Evolutionary conservation across 37 sponge, comb jelly and placozoan genomes (phyloP), one percentile per base, ranked within the genome.

Genomic region (Chondrosia reniformis): DNA sequence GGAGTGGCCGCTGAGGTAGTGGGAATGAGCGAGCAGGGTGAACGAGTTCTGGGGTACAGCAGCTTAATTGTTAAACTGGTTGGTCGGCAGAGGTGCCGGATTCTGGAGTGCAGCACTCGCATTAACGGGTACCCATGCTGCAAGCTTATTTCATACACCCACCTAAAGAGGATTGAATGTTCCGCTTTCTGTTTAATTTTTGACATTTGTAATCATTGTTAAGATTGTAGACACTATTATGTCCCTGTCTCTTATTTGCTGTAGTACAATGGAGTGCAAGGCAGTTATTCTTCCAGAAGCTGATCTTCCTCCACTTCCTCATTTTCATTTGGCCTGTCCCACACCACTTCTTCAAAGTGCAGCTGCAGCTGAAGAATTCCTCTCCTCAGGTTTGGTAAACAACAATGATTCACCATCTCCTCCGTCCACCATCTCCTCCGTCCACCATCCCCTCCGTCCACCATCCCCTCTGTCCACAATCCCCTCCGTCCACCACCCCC

Each of bases 1-100:
- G 93, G 89, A 5, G 88, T 88, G 49, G 85, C 85, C 25, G 93
- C 89, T 30, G 93, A 92, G 45, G 54, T 92, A 13, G 78, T 88
- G 69, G 87, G 75, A 0, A 67, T 84, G 44, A 76, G 79, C 58
- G 86, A 88, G 65, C 77, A 79, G 41, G 44, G 42, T 2, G 71
- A 59, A 10, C 27, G 19, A 3, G 24, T 54, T 27, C 55, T 43
- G 25, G 55, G 27, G 2, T 63, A 84, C 55, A 77, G 83, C 17
- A 74, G 67, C 19, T 79, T 90, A 17, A 67, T 85, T 39, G 90
- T 90, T 33, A 90, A 83, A 75, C 61, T 90, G 4, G 74, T 75
- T 0, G 90, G 90, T 4, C 46, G 83, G 25, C 90, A 85, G 38
- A 46, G 90, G 36, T 90, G 85, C 59, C 55, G 66, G 61, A 66